Conservation (phyloP, 2,113 vertebrate species). For the Gadus macrocephalus region DNA sequence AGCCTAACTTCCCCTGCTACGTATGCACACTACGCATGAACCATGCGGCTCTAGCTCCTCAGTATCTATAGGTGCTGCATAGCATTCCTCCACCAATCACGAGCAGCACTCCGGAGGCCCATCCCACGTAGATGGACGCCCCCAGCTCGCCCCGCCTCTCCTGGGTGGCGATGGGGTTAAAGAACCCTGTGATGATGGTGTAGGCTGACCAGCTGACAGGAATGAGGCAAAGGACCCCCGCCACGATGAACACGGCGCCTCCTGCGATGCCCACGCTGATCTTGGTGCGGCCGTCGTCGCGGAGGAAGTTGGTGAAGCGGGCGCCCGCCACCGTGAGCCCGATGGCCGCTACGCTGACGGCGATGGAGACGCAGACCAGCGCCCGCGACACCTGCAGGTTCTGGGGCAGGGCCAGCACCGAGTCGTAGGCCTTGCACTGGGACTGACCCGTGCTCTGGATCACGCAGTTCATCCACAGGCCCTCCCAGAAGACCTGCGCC, state of each 20-base stretch:
- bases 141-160: constrained; percentile 81
- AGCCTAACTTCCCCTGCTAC: not conserved
- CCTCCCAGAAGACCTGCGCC: constrained; percentile 82
- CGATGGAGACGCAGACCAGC: constrained; percentile 73
- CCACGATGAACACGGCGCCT: constrained; percentile 69
- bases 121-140: constrained; percentile 85
- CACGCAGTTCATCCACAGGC: constrained; percentile 82
- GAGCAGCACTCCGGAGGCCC: constrained; percentile 77
- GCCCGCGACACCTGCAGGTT: constrained; percentile 72
- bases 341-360: constrained; percentile 56
- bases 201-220: constrained; percentile 83
- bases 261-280: constrained; percentile 54
- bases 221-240: constrained; percentile 74
- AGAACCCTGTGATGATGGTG: constrained; percentile 82
- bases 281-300: constrained; percentile 57
- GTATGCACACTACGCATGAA: not conserved
- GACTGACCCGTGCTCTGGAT: constrained; percentile 76
- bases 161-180: constrained; percentile 73
- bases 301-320: constrained; percentile 68
- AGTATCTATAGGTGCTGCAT: constrained; percentile 69
- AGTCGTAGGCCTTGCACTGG: constrained; percentile 80
- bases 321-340: constrained; percentile 64
- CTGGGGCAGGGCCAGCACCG: constrained; percentile 71
- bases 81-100: constrained; percentile 80
- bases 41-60: constrained; percentile 12